phyloP scores from a whole-genome alignment of 2,797 vertebrate species.

The Mormyrops attenuatus region DNA sequence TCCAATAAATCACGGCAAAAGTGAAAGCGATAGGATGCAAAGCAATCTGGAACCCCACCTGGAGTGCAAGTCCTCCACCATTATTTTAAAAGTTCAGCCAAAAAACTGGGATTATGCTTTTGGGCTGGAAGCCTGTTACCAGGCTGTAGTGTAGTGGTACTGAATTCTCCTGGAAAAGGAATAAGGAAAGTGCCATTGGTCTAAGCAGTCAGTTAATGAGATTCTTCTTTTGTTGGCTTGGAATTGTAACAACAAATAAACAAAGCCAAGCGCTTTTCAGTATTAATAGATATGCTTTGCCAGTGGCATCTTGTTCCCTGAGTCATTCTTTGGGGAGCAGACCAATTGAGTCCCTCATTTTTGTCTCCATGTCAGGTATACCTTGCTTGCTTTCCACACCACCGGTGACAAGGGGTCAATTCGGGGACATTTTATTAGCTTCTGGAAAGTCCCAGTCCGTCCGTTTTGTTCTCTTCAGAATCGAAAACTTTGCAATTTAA shows the following conservation, averaged over 20 bases:
- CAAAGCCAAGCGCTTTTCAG: not conserved
- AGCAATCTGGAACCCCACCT: not conserved
- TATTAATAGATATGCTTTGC: slow-evolving; percentile 42
- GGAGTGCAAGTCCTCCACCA: not conserved
- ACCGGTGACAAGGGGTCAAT: slow-evolving; percentile 63
- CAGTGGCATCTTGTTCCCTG: slow-evolving; percentile 49
- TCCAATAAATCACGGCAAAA: not conserved
- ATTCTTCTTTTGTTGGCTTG: not conserved
- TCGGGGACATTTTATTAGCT: slow-evolving; percentile 56
- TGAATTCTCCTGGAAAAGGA: slow-evolving; percentile 4
- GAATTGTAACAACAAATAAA: slow-evolving; percentile 1
- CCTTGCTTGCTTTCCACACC: slow-evolving; percentile 51
- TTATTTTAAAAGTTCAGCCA: slow-evolving; percentile 8
- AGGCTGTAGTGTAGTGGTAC: not conserved
- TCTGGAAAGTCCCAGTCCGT: slow-evolving; percentile 47
- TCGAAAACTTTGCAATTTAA: slow-evolving; percentile 27
- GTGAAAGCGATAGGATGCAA: not conserved
- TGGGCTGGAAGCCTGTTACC: slow-evolving; percentile 1
- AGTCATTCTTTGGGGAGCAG: slow-evolving; percentile 41
- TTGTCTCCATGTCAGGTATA: slow-evolving; percentile 33
- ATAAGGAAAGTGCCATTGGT: not conserved
- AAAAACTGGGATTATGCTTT: slow-evolving; percentile 10
- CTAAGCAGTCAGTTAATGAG: slow-evolving; percentile 8
- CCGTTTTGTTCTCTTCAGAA: slow-evolving; percentile 50
- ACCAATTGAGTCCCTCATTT: slow-evolving; percentile 51